Evolutionary conservation across 2,888 invertebrate genomes (phyloP), one percentile per base, ranked within the genome.

Genomic region (Chaetogeoica ovagalla): DNA sequence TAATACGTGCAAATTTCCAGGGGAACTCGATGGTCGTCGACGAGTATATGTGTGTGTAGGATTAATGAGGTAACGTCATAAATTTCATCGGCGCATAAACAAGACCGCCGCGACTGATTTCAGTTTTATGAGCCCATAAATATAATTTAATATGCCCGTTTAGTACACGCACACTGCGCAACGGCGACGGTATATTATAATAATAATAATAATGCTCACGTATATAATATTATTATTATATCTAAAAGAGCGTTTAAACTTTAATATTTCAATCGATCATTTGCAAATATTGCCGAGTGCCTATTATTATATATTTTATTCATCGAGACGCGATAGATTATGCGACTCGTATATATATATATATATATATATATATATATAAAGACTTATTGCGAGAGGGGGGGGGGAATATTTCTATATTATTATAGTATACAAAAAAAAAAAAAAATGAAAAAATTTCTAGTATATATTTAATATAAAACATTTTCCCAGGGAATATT

Each of bases 111-210:
- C 71, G 79, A 79, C 55, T 71, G 79, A 79, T 79, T 79, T 79
- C 43, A n/a, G 71, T 79, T 79, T 79, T 79, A 79, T 55, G 79
- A 79, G 79, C 71, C 79, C 71, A 79, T 79, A 79, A 79, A 79
- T 70, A 71, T 71, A 55, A 71, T 79, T 79, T 79, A 79, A 65
- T 79, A 71, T 57, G 79, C 79, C 23, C 79, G 79, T 79, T 79
- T 71, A 71, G 71, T 79, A 65, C 79, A 79, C 79, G 79, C 71
- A 30, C 30, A 71, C 57, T 21, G 48, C n/a, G 59, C 57, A 19
- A 55, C 15, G 43, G 43, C 43, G 9, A 43, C 9, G 21, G 23
- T 65, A 75, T 59, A 55, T 2, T 9, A 43, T 43, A 43, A 43
- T 43, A 43, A 66, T 68, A 23, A n/a, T 39, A 66, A 73, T 63